Base-by-base conservation (phyloP, 1,140 invertebrate species). In the Apis dorsata region DNA sequence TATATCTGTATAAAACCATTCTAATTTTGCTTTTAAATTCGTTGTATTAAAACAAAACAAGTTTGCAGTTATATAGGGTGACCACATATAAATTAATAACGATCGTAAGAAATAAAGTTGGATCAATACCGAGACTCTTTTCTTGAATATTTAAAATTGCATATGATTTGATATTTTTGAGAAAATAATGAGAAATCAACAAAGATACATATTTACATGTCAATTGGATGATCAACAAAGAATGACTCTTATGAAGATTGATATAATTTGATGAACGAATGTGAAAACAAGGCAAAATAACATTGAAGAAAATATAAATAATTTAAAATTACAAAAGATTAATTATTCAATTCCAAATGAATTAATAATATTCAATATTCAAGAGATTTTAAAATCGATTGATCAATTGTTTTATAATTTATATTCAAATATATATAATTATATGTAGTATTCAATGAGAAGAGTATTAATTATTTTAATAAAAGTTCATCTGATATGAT, bases 71-170 rank as follows among this genome's bases (percentile, higher is more conserved):
- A 5, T 9, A 19, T 17, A 49, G 44, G 13, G 24, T 57, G 28
- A 21, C 21, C 28, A 63, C 21, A 28, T 60, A 53, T 51, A 69
- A 44, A 65, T 24, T 70, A 71, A 53, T 69, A 79, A 55, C 49
- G 34, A 19, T 34, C 60, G 62, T 73, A 74, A 72, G 55, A 71
- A 65, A 60, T 60, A 72, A 17, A 66, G 10, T 12, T 8, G 75
- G 85, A 87, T 87, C 85, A 77, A 87, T 87, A 87, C 73, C 55
- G 11, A 49, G 1, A 59, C 75, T 78, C 73, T n/a, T 84, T 60
- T 24, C n/a, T 69, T 15, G 62, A 84, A 84, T 74, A 81, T 80
- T 87, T 84, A 66, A 44, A 84, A 60, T 74, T 53, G 51, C 60
- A 44, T 70, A 17, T 17, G 59, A 74, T 77, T 77, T 62, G 53